Evolutionary conservation across 23 tunicate species (phyloP).

Genomic region (Ascidia mentula): DNA sequence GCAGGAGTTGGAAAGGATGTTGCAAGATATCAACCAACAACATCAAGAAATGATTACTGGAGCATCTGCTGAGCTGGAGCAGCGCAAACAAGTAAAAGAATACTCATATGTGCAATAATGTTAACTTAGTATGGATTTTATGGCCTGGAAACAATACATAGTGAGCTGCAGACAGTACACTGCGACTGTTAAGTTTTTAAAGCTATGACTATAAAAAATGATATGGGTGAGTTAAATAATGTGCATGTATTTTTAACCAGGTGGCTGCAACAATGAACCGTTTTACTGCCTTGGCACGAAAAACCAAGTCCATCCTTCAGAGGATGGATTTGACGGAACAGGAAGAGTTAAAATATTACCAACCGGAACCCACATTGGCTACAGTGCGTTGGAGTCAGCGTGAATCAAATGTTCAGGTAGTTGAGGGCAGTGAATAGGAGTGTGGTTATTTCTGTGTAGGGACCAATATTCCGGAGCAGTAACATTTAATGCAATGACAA

Average conservation of each 20-base stretch:
- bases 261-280: slow-evolving; percentile 36
- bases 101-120: too few species aligned
- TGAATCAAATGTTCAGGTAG: slow-evolving; percentile 2
- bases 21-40: slow-evolving; percentile 35
- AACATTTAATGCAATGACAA: too few species aligned
- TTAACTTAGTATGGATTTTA: too few species aligned
- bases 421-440: neutral
- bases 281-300: slow-evolving; percentile 64
- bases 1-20: slow-evolving; percentile 39
- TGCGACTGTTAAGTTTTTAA: too few species aligned
- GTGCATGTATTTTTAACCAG: too few species aligned
- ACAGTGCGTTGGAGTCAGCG: slow-evolving; percentile 12
- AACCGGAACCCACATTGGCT: neutral
- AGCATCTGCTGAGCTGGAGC: slow-evolving; percentile 20
- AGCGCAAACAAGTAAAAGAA: slow-evolving; percentile 42
- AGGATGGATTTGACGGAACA: slow-evolving; percentile 61
- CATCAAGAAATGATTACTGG: slow-evolving; percentile 44
- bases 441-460: too few species aligned
- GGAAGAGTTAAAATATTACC: slow-evolving; percentile 31
- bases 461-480: too few species aligned
- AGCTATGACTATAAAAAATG: too few species aligned
- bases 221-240: too few species aligned
- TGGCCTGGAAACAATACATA: too few species aligned
- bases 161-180: too few species aligned
- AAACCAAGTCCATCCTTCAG: slow-evolving; percentile 53